Percentiles rank a stretch among this genome's conserved stretches.
These are phyloP conservation scores for Agrochola lychnidis DNA, from an alignment of 2,888 invertebrate species.

Conservation along the genomic window DNA sequence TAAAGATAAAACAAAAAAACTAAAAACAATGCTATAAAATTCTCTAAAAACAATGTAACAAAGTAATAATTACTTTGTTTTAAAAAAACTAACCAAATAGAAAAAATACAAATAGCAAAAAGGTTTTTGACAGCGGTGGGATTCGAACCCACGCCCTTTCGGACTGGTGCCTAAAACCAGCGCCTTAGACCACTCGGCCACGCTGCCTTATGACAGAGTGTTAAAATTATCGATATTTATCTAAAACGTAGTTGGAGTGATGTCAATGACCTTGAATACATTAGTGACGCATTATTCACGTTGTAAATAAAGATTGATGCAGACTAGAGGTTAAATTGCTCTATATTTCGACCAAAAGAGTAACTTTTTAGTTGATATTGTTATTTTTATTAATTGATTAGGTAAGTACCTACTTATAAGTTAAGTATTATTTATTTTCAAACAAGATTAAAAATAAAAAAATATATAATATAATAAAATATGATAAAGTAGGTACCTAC, in stretches of 20 bases:
- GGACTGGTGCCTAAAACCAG: slow-evolving; percentile 94
- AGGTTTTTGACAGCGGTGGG: slow-evolving; percentile 91
- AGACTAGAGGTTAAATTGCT: neutral
- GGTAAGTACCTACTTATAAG: too few species aligned
- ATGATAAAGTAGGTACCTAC: too few species aligned
- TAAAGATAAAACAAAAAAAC: neutral
- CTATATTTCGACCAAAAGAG: neutral
- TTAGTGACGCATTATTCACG: slow-evolving; percentile 4
- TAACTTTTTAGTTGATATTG: too few species aligned
- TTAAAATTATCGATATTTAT: slow-evolving; percentile 69
- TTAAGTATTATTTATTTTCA: too few species aligned
- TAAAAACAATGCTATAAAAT: neutral
- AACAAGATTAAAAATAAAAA: too few species aligned
- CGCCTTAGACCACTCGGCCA: slow-evolving; percentile 94
- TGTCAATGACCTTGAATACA: slow-evolving; percentile 35
- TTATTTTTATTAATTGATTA: too few species aligned
- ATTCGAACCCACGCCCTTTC: slow-evolving; percentile 94
- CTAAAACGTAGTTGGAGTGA: neutral
- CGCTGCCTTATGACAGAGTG: slow-evolving; percentile 92
- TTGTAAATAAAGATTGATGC: slow-evolving; percentile 5
- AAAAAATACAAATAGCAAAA: slow-evolving; percentile 64
- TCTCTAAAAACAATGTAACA: neutral
- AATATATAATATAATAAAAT: too few species aligned
- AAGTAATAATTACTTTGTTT: neutral
- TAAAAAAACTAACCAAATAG: neutral